Percentiles rank a stretch among this genome's conserved stretches.
These are phyloP conservation scores for Panthera uncia DNA, from an alignment of 2,113 vertebrate species.

Conservation along the genomic window DNA sequence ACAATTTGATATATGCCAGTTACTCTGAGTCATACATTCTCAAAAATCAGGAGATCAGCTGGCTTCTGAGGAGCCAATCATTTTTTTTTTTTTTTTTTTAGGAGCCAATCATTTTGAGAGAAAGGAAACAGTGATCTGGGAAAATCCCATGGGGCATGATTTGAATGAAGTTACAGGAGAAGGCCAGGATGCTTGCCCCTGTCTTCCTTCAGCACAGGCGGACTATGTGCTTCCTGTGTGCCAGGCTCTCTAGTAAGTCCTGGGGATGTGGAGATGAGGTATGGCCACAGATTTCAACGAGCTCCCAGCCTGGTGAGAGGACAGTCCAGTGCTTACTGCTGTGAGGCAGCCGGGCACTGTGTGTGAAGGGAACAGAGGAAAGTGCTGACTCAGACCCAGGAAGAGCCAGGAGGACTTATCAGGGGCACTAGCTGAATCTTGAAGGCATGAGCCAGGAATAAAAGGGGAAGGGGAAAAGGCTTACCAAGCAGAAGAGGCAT, in stretches of 20 bases:
- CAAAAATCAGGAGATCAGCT: slow-evolving; percentile 1
- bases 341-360: not conserved
- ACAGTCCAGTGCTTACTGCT: not conserved
- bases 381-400: not conserved
- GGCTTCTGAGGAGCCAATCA: not conserved
- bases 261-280: not conserved
- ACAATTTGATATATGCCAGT: not conserved
- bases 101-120: slow-evolving; percentile 29
- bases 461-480: not conserved
- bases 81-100: not conserved
- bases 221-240: not conserved
- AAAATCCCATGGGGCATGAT: not conserved
- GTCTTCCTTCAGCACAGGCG: not conserved
- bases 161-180: not conserved
- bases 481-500: not conserved
- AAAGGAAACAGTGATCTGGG: not conserved
- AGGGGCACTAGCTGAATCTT: not conserved
- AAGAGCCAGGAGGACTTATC: not conserved
- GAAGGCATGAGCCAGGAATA: not conserved
- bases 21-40: slow-evolving; percentile 1
- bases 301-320: not conserved
- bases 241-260: not conserved
- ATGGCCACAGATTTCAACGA: not conserved
- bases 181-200: not conserved
- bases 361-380: not conserved